Percentiles rank a stretch among this genome's conserved stretches.
Conservation (phyloP, 2,888 invertebrate species). For the Teleiodes luculella region DNA sequence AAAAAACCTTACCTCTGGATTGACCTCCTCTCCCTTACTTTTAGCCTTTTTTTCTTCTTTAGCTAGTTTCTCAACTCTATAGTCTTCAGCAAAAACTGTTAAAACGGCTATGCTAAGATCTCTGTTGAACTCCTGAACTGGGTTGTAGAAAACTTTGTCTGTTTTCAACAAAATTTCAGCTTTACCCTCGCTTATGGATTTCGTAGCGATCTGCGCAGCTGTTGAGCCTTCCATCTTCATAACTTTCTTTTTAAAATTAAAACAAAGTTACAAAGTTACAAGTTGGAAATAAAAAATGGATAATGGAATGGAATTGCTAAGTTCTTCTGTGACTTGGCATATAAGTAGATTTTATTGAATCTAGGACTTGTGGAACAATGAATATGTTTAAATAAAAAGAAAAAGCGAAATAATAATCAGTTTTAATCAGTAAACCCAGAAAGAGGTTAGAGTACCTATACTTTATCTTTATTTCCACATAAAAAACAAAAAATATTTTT, state of each 20-base stretch:
- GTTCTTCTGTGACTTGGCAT: too few relatives aligned
- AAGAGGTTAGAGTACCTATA: too few relatives aligned
- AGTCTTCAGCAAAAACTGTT: conserved; percentile 80
- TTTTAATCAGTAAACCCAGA: too few relatives aligned
- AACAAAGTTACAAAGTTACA: background rate
- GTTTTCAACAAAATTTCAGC: conserved; percentile 84
- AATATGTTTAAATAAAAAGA: too few relatives aligned
- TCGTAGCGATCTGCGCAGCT: conserved; percentile 25
- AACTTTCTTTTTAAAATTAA: conserved; percentile 31
- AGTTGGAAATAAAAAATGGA: background rate
- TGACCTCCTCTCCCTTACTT: conserved; percentile 27
- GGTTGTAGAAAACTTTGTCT: conserved; percentile 96
- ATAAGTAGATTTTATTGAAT: too few relatives aligned
- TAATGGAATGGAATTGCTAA: background rate
- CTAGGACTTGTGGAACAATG: too few relatives aligned
- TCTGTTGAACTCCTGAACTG: conserved; percentile 98
- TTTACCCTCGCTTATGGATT: conserved; percentile 84
- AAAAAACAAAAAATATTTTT: too few relatives aligned
- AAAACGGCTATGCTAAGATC: conserved; percentile 92
- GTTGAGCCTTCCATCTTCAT: conserved; percentile 50
- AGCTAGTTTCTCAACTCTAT: conserved; percentile 45
- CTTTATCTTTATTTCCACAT: too few relatives aligned
- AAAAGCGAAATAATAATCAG: too few relatives aligned
- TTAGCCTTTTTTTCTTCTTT: conserved; percentile 36
- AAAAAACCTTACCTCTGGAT: background rate